Evolutionary conservation across 2,113 vertebrate species (phyloP), one percentile per base, ranked within the genome.

Genomic region (Tor tambroides): DNA sequence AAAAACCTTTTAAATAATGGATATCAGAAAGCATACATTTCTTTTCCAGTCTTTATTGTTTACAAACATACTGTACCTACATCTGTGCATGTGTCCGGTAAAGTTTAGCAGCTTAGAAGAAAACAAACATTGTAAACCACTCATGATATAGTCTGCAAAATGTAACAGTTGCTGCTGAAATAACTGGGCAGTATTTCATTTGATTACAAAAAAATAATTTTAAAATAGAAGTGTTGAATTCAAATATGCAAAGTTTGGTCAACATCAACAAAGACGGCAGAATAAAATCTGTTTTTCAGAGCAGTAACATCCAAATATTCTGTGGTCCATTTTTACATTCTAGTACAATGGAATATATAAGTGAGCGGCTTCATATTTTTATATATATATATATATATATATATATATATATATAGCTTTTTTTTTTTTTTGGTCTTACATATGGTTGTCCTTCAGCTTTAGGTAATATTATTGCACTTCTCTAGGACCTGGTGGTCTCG

Each of bases 21-120:
- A 30, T 9, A 46, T 43, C 26, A 83, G 15, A 69, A 49, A 51
- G 8, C 5, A 83, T 12, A 5, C 4, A 2, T 4, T 26, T 32
- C 3, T 71, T 35, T 83, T 86, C 54, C 56, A 75, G 74, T 75
- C 54, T 43, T 88, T 91, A 90, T 92, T 91, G 86, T 90, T 85
- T 89, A 91, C 87, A 90, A 91, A 91, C 83, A 88, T 69, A 85
- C 80, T 83, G 51, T 90, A 87, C 85, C 61, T 30, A 28, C 59
- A 85, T 32, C n/a, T 86, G 38, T 85, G 78, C 78, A 69, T 85
- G 77, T 88, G 83, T 88, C 80, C 82, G 89, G 86, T 88, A 86
- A 80, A 71, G 75, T 89, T 88, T 87, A 93, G 91, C 90, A 93
- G 91, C 89, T 91, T 90, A 84, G 79, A 91, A 88, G 91, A 80